These are phyloP conservation scores for Cyanocitta stelleri DNA, from an alignment of 2,113 vertebrate species.

Conservation along the genomic window DNA sequence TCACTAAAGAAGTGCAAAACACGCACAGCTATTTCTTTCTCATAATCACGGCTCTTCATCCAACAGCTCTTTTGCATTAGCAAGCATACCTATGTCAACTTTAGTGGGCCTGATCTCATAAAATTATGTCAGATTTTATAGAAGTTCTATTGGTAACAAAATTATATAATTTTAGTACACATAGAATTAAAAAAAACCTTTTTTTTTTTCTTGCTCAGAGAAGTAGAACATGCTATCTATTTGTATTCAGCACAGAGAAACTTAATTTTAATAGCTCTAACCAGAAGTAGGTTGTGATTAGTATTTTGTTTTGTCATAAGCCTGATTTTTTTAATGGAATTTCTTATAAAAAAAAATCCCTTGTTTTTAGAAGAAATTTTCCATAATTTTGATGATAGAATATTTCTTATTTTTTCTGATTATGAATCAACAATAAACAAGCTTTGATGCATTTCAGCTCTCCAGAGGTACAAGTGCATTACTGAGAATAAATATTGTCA, in stretches of 20 bases:
- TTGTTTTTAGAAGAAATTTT: background rate
- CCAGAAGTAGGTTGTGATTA: background rate
- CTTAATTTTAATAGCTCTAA: background rate
- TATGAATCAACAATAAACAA: background rate
- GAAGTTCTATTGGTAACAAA: background rate
- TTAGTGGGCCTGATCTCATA: background rate
- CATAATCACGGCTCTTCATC: background rate
- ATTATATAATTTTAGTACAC: background rate
- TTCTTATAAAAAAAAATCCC: background rate
- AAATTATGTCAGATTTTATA: background rate
- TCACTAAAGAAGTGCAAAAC: background rate
- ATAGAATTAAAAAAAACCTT: background rate
- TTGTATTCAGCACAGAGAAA: background rate
- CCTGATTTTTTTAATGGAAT: background rate
- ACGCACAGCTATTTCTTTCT: background rate
- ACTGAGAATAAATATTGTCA: slow-evolving; percentile 21
- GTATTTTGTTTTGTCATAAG: background rate
- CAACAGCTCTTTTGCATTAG: background rate
- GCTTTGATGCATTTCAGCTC: background rate
- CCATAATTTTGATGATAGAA: background rate
- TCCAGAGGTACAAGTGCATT: slow-evolving; percentile 1
- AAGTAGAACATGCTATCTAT: background rate
- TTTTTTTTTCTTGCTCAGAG: background rate
- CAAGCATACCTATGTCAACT: background rate
- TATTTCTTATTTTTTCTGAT: background rate